Conservation (phyloP, 1,140 invertebrate species). For the Whitmania pigra region DNA sequence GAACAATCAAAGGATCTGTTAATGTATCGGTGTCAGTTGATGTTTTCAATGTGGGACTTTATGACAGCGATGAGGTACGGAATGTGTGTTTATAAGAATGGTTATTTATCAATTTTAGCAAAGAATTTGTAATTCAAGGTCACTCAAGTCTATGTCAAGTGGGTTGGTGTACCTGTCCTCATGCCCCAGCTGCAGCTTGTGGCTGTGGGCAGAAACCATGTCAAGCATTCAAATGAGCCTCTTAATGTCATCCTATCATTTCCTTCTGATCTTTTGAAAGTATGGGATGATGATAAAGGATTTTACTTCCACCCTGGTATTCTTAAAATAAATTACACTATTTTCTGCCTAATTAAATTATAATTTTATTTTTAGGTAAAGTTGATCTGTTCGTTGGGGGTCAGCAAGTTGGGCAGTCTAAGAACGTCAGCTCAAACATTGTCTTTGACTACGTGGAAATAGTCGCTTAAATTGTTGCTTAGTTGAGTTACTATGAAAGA, state of each 20-base stretch:
- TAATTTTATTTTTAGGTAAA: not conserved
- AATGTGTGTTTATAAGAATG: not conserved
- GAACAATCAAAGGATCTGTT: constrained; percentile 18
- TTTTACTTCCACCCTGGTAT: constrained; percentile 34
- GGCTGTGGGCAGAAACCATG: constrained; percentile 28
- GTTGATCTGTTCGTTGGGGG: constrained; percentile 34
- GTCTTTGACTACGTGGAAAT: constrained; percentile 18
- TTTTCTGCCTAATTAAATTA: not conserved
- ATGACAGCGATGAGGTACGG: constrained; percentile 33
- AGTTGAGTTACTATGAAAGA: no score
- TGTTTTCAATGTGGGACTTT: constrained; percentile 30
- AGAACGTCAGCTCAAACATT: constrained; percentile 32
- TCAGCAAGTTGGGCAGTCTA: constrained; percentile 35
- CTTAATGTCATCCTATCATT: constrained; percentile 25
- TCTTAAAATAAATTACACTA: not conserved
- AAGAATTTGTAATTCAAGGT: constrained; percentile 28
- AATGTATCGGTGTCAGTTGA: constrained; percentile 26
- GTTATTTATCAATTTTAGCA: not conserved
- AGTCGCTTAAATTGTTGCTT: no score
- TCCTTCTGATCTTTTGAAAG: constrained; percentile 30
- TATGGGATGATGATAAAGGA: constrained; percentile 32
- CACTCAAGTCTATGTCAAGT: constrained; percentile 35
- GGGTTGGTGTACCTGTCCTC: constrained; percentile 29
- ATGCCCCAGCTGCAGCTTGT: constrained; percentile 36
- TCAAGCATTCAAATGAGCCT: constrained; percentile 17